Evolutionary conservation across 2,113 vertebrate genomes (phyloP).

Genomic region (Perca schrenkii): DNA sequence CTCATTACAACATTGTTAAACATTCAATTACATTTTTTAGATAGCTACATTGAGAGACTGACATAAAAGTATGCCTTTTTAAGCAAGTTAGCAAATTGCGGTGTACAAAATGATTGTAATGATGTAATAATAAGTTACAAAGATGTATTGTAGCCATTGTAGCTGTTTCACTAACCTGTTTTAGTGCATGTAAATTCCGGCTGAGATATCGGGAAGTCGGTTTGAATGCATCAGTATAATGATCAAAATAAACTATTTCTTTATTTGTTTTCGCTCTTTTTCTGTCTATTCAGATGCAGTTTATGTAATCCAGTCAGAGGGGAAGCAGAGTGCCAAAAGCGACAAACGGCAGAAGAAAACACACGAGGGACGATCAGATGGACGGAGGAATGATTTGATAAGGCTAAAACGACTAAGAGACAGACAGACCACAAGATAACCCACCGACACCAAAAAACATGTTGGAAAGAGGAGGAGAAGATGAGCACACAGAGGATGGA

Average conservation of each 20-base stretch:
- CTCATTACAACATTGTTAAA: too few species aligned
- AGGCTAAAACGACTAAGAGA: slow-evolving; percentile 60
- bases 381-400: slow-evolving; percentile 53
- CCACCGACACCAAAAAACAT: slow-evolving; percentile 84
- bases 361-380: slow-evolving; percentile 55
- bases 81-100: too few species aligned
- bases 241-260: background rate
- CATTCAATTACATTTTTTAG: too few species aligned
- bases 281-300: slow-evolving; percentile 89
- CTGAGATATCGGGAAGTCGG: background rate
- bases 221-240: background rate
- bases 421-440: slow-evolving; percentile 43
- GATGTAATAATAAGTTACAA: too few species aligned
- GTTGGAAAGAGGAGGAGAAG: slow-evolving; percentile 41
- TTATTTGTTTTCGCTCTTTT: background rate
- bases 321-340: slow-evolving; percentile 79
- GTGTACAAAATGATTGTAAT: too few species aligned
- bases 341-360: slow-evolving; percentile 66
- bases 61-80: too few species aligned
- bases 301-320: slow-evolving; percentile 88
- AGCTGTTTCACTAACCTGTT: background rate
- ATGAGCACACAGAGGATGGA: slow-evolving; percentile 27
- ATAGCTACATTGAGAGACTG: too few species aligned
- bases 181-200: background rate
- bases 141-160: too few species aligned